Evolutionary conservation across 1,140 invertebrate species (phyloP), one percentile per base, ranked within the genome.

Genomic region (Bacillus rossius): DNA sequence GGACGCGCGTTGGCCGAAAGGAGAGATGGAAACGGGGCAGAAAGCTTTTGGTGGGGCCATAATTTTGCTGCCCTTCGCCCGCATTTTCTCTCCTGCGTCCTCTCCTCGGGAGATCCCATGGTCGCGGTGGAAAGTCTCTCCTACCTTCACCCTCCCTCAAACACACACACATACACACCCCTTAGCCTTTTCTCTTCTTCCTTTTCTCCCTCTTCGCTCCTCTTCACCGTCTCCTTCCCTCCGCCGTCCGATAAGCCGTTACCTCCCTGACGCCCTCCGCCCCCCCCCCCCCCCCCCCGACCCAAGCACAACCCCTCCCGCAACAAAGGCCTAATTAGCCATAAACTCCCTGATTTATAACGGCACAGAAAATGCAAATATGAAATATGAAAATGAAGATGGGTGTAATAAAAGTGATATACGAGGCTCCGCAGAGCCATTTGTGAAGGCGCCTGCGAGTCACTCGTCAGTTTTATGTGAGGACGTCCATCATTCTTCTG

Each of bases 351-450:
- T 81, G 80, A 81, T 81, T 81, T 81, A 81, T 80, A 79, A 79
- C 78, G 73, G 75, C 71, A 59, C 57, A 70, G 70, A 72, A 74
- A 75, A 75, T 84, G 83, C 83, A 84, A 84, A 84, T 85, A 85
- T 84, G 83, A 85, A 84, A 85, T 85, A 85, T 86, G 83, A 85
- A 86, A 85, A 86, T 86, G 83, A 86, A 84, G 82, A 85, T 79
- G 81, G 81, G 79, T 79, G 81, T 84, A 84, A 85, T 85, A 85
- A 86, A 85, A 84, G 82, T 85, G 84, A 86, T 84, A 82, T 84
- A 86, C 80, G 78, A 80, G 80, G 77, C 82, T 83, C 83, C 77
- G 78, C 80, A 81, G 83, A 79, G 82, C 83, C 83, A 83, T 85
- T 85, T 80, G 69, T 82, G 80, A 81, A 83, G 79, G 81, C 76